Conservation (phyloP, 2,113 vertebrate species). For the Dasyornis broadbenti region DNA sequence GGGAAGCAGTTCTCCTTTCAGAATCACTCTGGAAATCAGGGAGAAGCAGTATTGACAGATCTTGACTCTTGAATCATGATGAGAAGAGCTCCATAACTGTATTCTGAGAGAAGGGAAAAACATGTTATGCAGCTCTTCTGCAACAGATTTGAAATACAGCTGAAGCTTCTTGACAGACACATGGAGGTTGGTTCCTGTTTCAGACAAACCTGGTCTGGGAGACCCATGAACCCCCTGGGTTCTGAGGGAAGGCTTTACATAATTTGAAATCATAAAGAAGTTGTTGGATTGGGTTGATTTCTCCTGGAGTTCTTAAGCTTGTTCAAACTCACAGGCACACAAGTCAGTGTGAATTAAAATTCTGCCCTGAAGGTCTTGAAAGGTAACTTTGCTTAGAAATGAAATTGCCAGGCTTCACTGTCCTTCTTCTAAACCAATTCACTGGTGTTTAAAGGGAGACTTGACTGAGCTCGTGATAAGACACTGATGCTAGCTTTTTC, state of each 20-base stretch:
- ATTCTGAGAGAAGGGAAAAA: background rate
- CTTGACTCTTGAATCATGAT: background rate
- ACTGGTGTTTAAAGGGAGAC: background rate
- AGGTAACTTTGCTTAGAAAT: slow-evolving; percentile 9
- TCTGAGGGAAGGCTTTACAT: background rate
- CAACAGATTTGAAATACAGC: background rate
- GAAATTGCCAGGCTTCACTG: background rate
- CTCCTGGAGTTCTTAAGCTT: background rate
- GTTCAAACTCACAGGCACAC: background rate
- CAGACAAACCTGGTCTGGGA: background rate
- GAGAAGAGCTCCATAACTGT: background rate
- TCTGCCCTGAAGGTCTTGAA: background rate
- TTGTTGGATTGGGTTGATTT: background rate
- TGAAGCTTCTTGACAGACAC: background rate
- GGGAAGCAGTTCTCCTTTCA: background rate
- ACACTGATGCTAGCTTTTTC: slow-evolving; percentile 5
- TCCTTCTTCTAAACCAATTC: background rate
- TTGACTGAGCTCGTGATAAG: slow-evolving; percentile 8
- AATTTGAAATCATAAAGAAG: background rate
- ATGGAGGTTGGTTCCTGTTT: background rate
- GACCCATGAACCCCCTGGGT: background rate
- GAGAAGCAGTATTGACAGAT: background rate
- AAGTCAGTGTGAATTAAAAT: background rate
- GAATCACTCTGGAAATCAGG: background rate
- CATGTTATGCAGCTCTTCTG: background rate